Percentiles rank a stretch among this genome's conserved stretches.
Evolutionary conservation across 2,797 vertebrate species (phyloP).

Genomic region (Rhinatrema bivittatum): DNA sequence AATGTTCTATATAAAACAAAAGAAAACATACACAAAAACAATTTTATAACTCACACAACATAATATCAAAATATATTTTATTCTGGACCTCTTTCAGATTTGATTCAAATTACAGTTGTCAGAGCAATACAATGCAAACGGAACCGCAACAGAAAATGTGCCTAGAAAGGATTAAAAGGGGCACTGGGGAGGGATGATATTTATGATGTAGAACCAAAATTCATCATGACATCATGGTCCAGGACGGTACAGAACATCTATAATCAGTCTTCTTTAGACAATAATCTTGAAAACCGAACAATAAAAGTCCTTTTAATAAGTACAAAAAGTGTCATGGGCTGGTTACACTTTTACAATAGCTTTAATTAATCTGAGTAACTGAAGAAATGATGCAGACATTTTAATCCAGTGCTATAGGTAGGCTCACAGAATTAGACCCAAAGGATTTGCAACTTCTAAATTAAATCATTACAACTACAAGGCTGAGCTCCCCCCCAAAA

Average conservation of each 20-base stretch:
- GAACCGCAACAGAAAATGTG: conserved; percentile 78
- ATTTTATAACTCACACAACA: conserved; percentile 48
- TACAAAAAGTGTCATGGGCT: conserved; percentile 85
- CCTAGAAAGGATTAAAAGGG: conserved; percentile 63
- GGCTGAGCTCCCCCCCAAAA: too few species aligned
- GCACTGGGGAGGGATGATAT: conserved; percentile 67
- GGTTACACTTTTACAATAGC: conserved; percentile 72
- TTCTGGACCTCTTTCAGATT: conserved; percentile 98
- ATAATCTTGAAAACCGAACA: conserved; percentile 89
- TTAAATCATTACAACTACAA: conserved; percentile 58
- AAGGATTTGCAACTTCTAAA: conserved; percentile 64
- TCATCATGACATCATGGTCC: conserved; percentile 76
- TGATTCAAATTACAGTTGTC: conserved; percentile 96
- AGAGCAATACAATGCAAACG: conserved; percentile 90
- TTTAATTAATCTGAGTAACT: conserved; percentile 68
- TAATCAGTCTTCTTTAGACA: conserved; percentile 74
- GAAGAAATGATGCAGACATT: conserved; percentile 73
- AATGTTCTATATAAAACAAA: conserved; percentile 14
- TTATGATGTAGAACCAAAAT: conserved; percentile 73
- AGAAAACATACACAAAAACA: conserved; percentile 25
- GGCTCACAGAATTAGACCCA: conserved; percentile 78
- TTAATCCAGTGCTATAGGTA: conserved; percentile 84
- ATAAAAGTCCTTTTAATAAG: conserved; percentile 87
- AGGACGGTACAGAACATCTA: conserved; percentile 77
- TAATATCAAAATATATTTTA: conserved; percentile 99